Conservation (phyloP, 2,888 invertebrate species). For the Sinentomon sp. region DNA sequence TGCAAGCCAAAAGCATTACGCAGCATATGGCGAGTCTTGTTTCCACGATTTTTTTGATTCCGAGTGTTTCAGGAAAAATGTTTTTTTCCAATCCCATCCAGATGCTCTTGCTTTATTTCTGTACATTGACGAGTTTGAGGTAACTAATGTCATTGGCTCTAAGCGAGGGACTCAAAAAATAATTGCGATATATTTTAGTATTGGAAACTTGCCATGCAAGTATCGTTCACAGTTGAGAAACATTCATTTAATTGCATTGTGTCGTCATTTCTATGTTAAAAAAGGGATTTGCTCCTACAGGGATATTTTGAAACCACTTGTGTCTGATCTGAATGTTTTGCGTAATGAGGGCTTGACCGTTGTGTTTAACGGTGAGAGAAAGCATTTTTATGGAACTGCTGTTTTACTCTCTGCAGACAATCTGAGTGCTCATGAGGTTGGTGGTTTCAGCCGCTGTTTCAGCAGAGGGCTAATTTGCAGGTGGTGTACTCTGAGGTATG, state of each 20-base stretch:
- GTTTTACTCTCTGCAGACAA: neutral
- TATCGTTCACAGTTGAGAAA: conserved; percentile 1
- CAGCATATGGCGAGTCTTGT: no score
- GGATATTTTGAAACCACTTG: neutral
- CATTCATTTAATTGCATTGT: neutral
- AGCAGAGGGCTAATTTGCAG: neutral
- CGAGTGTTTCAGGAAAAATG: no score
- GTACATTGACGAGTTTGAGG: conserved; percentile 6
- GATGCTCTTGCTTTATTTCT: no score
- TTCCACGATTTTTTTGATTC: no score
- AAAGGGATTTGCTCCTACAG: neutral
- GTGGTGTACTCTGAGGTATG: neutral
- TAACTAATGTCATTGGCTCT: conserved; percentile 4
- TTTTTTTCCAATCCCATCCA: no score
- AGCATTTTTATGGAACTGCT: neutral
- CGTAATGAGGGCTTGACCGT: neutral
- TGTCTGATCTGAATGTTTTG: neutral
- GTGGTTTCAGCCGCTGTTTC: neutral
- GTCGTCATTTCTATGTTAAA: no score
- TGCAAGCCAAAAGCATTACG: no score
- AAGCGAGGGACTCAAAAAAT: conserved; percentile 5
- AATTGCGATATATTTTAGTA: conserved; percentile 5
- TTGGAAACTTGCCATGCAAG: conserved; percentile 2
- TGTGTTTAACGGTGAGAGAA: neutral
- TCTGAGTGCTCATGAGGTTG: neutral